Percentiles rank a stretch among this genome's conserved stretches.
Evolutionary conservation across 2,888 invertebrate species (phyloP).

Genomic region (Steinernema scapterisci): DNA sequence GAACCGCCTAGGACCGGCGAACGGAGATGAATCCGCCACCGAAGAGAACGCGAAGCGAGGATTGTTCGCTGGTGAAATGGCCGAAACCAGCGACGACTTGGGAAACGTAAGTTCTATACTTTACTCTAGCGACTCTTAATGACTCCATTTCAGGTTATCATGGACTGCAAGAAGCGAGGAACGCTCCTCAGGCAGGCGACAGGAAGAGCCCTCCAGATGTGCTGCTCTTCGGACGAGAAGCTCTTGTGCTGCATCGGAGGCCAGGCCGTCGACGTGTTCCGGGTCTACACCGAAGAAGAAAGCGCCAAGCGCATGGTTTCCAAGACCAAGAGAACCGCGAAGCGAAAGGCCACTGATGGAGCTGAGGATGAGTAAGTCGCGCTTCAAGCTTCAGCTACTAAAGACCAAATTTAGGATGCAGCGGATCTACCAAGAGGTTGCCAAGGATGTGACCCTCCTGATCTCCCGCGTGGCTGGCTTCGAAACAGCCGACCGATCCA

Average conservation of each 20-base stretch:
- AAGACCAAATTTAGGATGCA: too few relatives aligned
- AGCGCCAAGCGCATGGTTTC: conserved; percentile 74
- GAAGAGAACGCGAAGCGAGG: not conserved
- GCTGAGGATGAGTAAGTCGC: not conserved
- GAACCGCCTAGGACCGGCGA: conserved; percentile 22
- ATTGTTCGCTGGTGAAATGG: conserved; percentile 38
- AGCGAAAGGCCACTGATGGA: conserved; percentile 45
- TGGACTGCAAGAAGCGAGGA: conserved; percentile 81
- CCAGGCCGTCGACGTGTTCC: conserved; percentile 78
- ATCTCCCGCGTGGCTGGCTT: conserved; percentile 73
- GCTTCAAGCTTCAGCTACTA: not conserved
- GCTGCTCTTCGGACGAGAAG: conserved; percentile 77
- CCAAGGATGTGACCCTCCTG: conserved; percentile 60
- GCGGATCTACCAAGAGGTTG: conserved; percentile 41
- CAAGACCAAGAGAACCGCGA: conserved; percentile 73
- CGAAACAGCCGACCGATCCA: conserved; percentile 45
- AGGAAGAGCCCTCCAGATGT: conserved; percentile 80
- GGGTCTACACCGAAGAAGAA: conserved; percentile 79
- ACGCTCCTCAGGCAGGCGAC: conserved; percentile 79
- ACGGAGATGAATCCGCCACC: conserved; percentile 70
- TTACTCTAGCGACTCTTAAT: not conserved
- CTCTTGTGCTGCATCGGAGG: conserved; percentile 78
- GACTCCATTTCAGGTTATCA: conserved; percentile 72
- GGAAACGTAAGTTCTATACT: conserved; percentile 40
- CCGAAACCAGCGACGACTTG: conserved; percentile 51